Conservation (phyloP, 2,113 vertebrate species). For the Sminthopsis crassicaudata region DNA sequence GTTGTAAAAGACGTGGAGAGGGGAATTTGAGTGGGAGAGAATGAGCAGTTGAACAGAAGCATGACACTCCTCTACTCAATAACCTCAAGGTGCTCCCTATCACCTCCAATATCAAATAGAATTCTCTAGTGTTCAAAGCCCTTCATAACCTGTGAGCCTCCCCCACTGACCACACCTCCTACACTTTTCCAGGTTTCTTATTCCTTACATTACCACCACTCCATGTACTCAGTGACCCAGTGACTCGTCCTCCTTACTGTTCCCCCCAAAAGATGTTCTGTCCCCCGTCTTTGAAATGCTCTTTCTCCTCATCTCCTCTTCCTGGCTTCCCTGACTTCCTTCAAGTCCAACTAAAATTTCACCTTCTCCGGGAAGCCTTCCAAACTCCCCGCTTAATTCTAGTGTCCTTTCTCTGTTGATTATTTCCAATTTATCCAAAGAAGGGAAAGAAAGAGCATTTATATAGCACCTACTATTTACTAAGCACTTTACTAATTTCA, state of each 20-base stretch:
- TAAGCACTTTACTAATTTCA: neutral
- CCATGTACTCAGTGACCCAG: neutral
- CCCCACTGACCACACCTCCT: neutral
- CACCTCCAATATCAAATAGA: neutral
- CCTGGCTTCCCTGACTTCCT: neutral
- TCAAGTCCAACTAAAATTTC: neutral
- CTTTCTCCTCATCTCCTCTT: neutral
- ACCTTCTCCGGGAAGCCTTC: neutral
- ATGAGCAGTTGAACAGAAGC: neutral
- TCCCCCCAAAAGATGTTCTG: neutral
- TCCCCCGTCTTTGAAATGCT: neutral
- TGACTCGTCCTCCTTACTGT: neutral
- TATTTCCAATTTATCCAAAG: neutral
- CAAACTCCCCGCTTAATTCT: neutral
- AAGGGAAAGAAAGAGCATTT: neutral
- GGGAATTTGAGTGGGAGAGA: neutral
- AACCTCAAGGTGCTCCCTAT: neutral
- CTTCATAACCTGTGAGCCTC: neutral
- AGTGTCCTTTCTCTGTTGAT: neutral
- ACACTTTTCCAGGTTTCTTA: neutral
- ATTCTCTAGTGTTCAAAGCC: neutral
- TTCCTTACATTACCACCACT: neutral
- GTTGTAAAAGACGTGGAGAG: neutral
- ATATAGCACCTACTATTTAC: neutral
- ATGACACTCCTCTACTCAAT: neutral